A percentile compares a stretch with the other conserved stretches of the same genome.
Evolutionary conservation across 2,888 invertebrate species (phyloP).

Genomic region (Drosophila prolongata): DNA sequence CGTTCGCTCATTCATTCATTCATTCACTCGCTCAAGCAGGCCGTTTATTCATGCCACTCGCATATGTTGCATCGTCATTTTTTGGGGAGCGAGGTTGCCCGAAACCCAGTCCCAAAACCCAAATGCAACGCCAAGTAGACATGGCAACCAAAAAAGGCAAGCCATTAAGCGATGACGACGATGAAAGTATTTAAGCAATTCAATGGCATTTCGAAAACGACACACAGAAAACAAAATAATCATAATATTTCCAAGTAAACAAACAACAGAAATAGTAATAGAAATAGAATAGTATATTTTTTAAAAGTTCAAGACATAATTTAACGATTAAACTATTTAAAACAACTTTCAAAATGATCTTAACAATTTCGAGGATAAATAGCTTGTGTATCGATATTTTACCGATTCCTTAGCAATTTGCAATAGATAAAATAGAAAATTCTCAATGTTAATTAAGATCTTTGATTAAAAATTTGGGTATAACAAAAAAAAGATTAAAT

Average conservation of each 20-base stretch:
- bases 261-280: too few relatives aligned
- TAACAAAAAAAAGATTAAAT: too few relatives aligned
- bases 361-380: too few relatives aligned
- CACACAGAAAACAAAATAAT: conserved; percentile 11
- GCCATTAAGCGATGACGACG: conserved; percentile 57
- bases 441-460: too few relatives aligned
- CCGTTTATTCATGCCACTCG: conserved; percentile 68
- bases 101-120: neutral
- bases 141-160: conserved; percentile 67
- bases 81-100: conserved; percentile 17
- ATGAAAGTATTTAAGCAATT: conserved; percentile 77
- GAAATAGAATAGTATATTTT: too few relatives aligned
- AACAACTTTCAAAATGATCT: too few relatives aligned
- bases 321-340: too few relatives aligned
- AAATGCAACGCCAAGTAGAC: conserved; percentile 31
- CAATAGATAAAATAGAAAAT: too few relatives aligned
- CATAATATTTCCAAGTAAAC: neutral
- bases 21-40: conserved; percentile 39
- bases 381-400: too few relatives aligned
- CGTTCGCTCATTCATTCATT: conserved; percentile 43
- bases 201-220: conserved; percentile 72
- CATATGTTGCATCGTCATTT: conserved; percentile 68
- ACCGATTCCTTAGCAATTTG: too few relatives aligned
- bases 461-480: too few relatives aligned
- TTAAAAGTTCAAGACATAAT: too few relatives aligned